Evolutionary conservation across 2,113 vertebrate species (phyloP), one percentile per base, ranked within the genome.

Genomic region (Abramis brama): DNA sequence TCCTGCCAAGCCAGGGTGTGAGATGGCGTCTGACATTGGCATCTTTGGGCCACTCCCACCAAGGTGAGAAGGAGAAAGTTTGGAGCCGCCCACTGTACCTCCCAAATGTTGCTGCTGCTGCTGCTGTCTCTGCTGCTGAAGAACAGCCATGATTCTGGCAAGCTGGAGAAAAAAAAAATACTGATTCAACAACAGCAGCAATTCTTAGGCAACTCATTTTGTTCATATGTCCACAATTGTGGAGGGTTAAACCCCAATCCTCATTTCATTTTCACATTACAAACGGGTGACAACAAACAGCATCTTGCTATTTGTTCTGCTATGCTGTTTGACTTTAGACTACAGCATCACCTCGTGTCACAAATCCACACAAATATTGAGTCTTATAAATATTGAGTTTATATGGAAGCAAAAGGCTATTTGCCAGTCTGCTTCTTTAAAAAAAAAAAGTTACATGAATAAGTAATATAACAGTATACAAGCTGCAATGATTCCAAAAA

Each of bases 31-130:
- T 15, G 88, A 71, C 92, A 97, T 93, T 77, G 97, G 96, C 82
- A 97, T 95, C 94, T 99, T 99, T 90, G 96, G 95, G 83, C 91
- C 93, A 36, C 90, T 77, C 73, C 95, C 96, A 79, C 96, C 95
- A 21, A 97, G 96, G 90, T 99, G 98, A 77, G 97, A 98, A 4
- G 98, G 98, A 0, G 98, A 99, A 84, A 99, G 97, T 94, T 99
- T 99, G 94, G 97, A 96, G 93, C 95, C 95, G 15, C 95, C 94
- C 5, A 92, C 92, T 68, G 93, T 86, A 76, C 86, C 89, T 70
- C 96, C 96, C 12, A 94, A 93, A 86, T 94, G 93, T 86, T 93
- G 93, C 85, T 94, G 94, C 85, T 92, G 93, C 88, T 43, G 93
- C 88, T 43, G 43, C 50, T 96, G 97, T 76, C 91, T 92, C 88